phyloP scores from a whole-genome alignment of 2,797 vertebrate genomes.

The Erpetoichthys calabaricus region DNA sequence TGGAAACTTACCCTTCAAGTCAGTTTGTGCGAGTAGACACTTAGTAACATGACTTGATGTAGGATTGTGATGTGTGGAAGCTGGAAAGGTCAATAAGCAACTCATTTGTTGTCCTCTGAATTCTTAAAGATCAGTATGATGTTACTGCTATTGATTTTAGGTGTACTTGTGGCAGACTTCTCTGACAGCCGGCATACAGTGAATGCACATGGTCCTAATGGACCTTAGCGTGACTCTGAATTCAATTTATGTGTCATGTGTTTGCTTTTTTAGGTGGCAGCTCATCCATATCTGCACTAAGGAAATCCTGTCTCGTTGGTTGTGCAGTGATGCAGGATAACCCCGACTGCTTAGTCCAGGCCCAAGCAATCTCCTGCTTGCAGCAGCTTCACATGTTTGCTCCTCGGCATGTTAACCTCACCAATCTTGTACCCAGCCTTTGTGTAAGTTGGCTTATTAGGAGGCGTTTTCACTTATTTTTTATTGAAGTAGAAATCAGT shows the following conservation, averaged over 20 bases:
- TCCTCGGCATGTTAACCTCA: slow-evolving; percentile 70
- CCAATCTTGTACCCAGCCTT: slow-evolving; percentile 65
- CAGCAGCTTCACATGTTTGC: slow-evolving; percentile 94
- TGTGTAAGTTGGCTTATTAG: slow-evolving; percentile 59
- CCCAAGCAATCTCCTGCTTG: slow-evolving; percentile 74
- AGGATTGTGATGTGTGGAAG: too few relatives aligned
- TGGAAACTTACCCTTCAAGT: too few relatives aligned
- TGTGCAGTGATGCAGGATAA: slow-evolving; percentile 74
- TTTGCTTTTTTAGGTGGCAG: slow-evolving; percentile 40
- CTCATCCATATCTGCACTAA: slow-evolving; percentile 42
- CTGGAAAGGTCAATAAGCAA: too few relatives aligned
- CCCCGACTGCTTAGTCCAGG: slow-evolving; percentile 70
- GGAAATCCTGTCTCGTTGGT: slow-evolving; percentile 65
- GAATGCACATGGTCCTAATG: too few relatives aligned
- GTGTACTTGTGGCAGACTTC: too few relatives aligned
- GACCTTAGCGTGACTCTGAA: neutral
- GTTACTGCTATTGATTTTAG: too few relatives aligned
- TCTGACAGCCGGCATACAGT: too few relatives aligned
- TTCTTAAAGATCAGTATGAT: too few relatives aligned
- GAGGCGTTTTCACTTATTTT: neutral
- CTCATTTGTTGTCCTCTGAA: too few relatives aligned
- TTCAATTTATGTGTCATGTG: slow-evolving; percentile 1
- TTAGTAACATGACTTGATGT: too few relatives aligned
- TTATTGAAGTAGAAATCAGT: too few relatives aligned
- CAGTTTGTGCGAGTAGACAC: too few relatives aligned